Evolutionary conservation across 2,113 vertebrate genomes (phyloP).

Genomic region (Rutilus rutilus): DNA sequence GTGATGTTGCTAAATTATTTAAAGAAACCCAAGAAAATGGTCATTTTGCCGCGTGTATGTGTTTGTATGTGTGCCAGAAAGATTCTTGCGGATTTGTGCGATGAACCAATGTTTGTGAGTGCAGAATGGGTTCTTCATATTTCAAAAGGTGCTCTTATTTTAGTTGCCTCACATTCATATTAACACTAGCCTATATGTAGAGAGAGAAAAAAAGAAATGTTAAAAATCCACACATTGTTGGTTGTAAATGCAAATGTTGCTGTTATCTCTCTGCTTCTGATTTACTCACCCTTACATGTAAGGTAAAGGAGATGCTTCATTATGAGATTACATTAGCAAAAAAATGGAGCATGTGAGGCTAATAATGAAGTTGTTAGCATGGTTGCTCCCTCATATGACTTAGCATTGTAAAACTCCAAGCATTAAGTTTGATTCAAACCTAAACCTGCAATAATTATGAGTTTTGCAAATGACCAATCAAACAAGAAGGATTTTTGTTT

Average conservation of each 20-base stretch:
- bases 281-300: not conserved
- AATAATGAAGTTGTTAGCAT: constrained; percentile 15
- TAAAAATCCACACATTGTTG: not conserved
- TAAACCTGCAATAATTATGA: constrained; percentile 52
- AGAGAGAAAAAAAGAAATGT: not conserved
- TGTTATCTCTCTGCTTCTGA: not conserved
- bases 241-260: not conserved
- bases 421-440: constrained; percentile 23
- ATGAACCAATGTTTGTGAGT: constrained; percentile 15
- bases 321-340: not conserved
- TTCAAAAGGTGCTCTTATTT: constrained; percentile 71
- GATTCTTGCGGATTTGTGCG: constrained; percentile 40
- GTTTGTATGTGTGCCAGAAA: constrained; percentile 46
- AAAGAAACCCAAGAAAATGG: constrained; percentile 53
- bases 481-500: constrained; percentile 20
- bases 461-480: constrained; percentile 47
- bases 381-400: not conserved
- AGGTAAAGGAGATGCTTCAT: not conserved
- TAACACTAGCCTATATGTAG: constrained; percentile 35
- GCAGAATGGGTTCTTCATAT: constrained; percentile 16
- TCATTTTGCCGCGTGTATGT: constrained; percentile 58
- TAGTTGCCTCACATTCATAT: constrained; percentile 60
- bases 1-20: constrained; percentile 69
- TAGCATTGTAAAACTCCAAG: constrained; percentile 17
- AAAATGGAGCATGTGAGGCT: not conserved